Evolutionary conservation across 2,797 vertebrate species (phyloP), one percentile per base, ranked within the genome.

Genomic region (Poecilia picta): DNA sequence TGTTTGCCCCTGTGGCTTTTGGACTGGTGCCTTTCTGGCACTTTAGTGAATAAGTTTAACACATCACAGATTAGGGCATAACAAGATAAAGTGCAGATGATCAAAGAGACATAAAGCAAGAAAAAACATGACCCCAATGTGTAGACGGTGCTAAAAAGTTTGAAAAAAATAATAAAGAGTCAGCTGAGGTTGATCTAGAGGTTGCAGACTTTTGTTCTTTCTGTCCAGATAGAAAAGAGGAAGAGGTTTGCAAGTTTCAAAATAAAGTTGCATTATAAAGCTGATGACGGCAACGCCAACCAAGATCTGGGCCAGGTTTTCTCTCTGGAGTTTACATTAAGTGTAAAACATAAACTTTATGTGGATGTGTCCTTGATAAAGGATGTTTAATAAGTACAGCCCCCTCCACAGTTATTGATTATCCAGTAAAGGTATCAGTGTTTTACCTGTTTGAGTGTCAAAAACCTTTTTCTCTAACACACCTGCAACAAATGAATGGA

Each of bases 1-100:
- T 33, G 59, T 62, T 62, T 62, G 59, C 59, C 59, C 59, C 59
- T 62, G 59, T 62, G 59, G 59, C 28, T 62, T 62, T 62, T 62
- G 59, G 31, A 33, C 59, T 33, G 28, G 23, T 62, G 59, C 59
- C 59, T 62, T 62, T 8, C 31, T 62, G 59, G 28, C 28, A 10
- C 28, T 31, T 59, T 4, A 31, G 57, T 59, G 57, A 59, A 31
- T 31, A 7, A 55, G 8, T 55, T 55, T n/a, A 55, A 55, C 53
- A 55, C 53, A 55, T 23, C 51, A 53, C 53, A 55, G 25, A 55
- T n/a, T 55, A 55, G 53, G 25, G 25, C 53, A 55, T n/a, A n/a
- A n/a, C 53, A 55, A 55, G 11, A 57, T 57, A 12, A 57, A 28
- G 25, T 57, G 55, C 55, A 28, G n/a, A 57, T 57, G 55, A 57